Conservation (phyloP, 2,888 invertebrate genomes). For the Acleris cristana region DNA sequence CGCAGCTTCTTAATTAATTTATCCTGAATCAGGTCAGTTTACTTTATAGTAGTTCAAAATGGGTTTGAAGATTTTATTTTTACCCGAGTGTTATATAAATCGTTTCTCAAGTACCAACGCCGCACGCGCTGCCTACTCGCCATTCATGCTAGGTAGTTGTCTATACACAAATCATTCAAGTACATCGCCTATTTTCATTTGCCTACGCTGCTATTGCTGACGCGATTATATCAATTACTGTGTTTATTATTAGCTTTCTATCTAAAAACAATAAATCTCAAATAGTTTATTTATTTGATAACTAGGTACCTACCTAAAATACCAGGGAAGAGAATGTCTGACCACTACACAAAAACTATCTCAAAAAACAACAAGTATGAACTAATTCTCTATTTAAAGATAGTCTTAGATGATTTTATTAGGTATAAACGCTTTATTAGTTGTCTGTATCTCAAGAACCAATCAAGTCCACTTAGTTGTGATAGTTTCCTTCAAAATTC, state of each 20-base stretch:
- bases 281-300: slow-evolving; percentile 20
- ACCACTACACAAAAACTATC: no score
- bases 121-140: slow-evolving; percentile 21
- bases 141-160: slow-evolving; percentile 37
- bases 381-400: no score
- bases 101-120: slow-evolving; percentile 35
- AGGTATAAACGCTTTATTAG: no score
- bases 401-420: no score
- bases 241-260: slow-evolving; percentile 34
- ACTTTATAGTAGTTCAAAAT: slow-evolving; percentile 33
- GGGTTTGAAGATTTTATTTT: slow-evolving; percentile 36
- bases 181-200: slow-evolving; percentile 37
- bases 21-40: slow-evolving; percentile 20
- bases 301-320: background rate
- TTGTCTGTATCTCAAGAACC: no score
- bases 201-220: slow-evolving; percentile 31
- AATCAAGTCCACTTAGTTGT: no score
- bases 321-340: no score
- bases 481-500: no score
- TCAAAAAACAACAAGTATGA: no score
- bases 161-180: slow-evolving; percentile 39
- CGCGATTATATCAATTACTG: slow-evolving; percentile 37
- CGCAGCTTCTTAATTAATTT: slow-evolving; percentile 1
- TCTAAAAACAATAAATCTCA: slow-evolving; percentile 15
- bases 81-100: slow-evolving; percentile 38